phyloP scores from a whole-genome alignment of 2,888 invertebrate genomes.

The Trichogramma evanescens region DNA sequence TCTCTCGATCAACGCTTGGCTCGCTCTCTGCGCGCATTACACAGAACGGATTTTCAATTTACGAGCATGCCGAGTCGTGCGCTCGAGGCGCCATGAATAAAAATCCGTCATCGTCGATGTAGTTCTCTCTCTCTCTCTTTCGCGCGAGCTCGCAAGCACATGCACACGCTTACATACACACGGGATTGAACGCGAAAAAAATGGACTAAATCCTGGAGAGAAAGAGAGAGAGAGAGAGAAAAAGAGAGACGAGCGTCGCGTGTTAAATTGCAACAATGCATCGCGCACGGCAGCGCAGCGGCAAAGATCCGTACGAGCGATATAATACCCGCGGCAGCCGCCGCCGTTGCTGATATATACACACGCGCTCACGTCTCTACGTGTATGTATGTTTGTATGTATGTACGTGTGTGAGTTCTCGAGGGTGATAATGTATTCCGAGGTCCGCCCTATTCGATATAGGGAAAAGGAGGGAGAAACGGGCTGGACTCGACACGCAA shows the following conservation, averaged over 20 bases:
- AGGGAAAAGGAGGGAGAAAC: constrained; percentile 36
- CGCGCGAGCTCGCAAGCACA: too few relatives aligned
- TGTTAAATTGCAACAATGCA: constrained; percentile 25
- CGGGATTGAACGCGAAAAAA: background rate
- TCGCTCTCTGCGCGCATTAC: constrained; percentile 20
- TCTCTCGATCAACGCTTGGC: background rate
- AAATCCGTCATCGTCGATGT: background rate
- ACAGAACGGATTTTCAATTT: constrained; percentile 25
- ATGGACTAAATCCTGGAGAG: constrained; percentile 20
- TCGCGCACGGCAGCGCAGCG: constrained; percentile 14
- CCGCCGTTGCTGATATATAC: too few relatives aligned
- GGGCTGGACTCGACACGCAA: constrained; percentile 39
- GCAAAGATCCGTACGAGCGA: constrained; percentile 13
- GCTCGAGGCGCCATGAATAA: constrained; percentile 16
- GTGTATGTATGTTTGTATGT: constrained; percentile 22
- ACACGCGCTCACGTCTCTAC: background rate
- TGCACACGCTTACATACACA: too few relatives aligned
- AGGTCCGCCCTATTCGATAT: constrained; percentile 43
- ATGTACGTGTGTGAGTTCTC: constrained; percentile 24
- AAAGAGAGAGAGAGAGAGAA: constrained; percentile 9
- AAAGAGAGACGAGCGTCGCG: constrained; percentile 22
- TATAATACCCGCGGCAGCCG: constrained; percentile 4
- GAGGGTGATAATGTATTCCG: constrained; percentile 46
- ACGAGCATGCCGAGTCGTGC: constrained; percentile 13
- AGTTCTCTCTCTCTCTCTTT: too few relatives aligned